phyloP scores from a whole-genome alignment of 1,140 invertebrate species.

The Matsumurasca onukii region DNA sequence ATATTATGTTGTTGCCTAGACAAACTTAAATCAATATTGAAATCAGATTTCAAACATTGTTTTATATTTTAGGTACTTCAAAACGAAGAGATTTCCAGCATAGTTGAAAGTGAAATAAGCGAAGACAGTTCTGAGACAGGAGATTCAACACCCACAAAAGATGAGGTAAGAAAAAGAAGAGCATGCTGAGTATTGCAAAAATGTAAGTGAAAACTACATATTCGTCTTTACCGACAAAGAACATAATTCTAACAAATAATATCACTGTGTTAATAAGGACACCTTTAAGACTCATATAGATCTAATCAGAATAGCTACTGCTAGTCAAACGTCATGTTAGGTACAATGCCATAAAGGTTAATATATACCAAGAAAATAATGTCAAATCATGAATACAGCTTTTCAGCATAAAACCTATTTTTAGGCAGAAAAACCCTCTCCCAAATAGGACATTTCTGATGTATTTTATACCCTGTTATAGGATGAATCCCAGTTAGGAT shows the following conservation, averaged over 20 bases:
- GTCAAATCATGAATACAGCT: too few species aligned
- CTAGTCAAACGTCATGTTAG: neutral
- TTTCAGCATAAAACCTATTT: too few species aligned
- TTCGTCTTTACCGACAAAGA: neutral
- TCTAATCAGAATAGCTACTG: neutral
- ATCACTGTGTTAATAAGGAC: neutral
- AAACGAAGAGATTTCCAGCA: neutral
- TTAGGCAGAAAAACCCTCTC: too few species aligned
- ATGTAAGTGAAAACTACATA: neutral
- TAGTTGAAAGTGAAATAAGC: neutral
- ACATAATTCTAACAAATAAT: neutral
- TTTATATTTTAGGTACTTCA: constrained; percentile 1
- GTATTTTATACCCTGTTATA: too few species aligned
- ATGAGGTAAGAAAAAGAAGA: neutral
- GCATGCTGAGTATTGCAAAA: neutral
- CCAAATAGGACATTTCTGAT: too few species aligned
- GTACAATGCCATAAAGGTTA: too few species aligned
- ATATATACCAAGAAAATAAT: too few species aligned
- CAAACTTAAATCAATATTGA: neutral
- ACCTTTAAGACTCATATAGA: neutral
- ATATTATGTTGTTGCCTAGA: neutral
- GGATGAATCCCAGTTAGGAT: too few species aligned
- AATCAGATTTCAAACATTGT: neutral
- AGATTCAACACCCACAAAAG: neutral
- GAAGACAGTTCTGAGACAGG: neutral